Base-by-base conservation (phyloP, 2,888 invertebrate genomes). In the Trilocha varians region DNA sequence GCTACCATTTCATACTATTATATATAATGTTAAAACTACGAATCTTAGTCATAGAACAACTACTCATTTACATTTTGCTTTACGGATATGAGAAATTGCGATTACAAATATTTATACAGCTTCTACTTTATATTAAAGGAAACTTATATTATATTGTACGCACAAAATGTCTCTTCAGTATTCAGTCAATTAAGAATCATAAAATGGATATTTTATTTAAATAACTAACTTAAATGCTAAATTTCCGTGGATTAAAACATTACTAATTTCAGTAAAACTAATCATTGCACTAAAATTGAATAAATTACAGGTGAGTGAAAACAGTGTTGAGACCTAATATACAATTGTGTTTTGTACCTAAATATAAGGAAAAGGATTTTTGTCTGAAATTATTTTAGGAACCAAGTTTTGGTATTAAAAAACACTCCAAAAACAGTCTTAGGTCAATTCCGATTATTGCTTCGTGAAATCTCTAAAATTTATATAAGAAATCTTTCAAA, bases 221-320 rank as follows among this genome's bases (percentile, higher is more conserved):
- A 70, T 59, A 59, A 62, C 71, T 76, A 71, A 68, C 75, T 78
- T 79, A 80, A 64, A 79, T 80, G 65, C 65, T 77, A 78, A 74
- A 78, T 53, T 59, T 69, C 69, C 68, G 74, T 65, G 65, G 54
- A 67, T 70, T 66, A 59, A 65, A 50, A 57, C 54, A 68, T 75
- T 59, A 68, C 74, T 82, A 80, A 62, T 64, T 66, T 69, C 65
- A 70, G 65, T 84, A 83, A 84, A 76, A 70, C 85, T 85, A 84
- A 76, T 79, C 79, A 85, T 85, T 85, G 85, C 85, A 85, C 85
- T 84, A 84, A 82, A 75, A 70, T 82, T 82, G 73, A 80, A 83
- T 82, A 79, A 82, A 77, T 82, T 80, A 83, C 74, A 76, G 56
- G 65, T 73, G 67, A 70, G 68, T 70, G 68, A 75, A 74, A 69